Base-by-base conservation (phyloP, 2,888 invertebrate species). In the Andricus quercusramuli region DNA sequence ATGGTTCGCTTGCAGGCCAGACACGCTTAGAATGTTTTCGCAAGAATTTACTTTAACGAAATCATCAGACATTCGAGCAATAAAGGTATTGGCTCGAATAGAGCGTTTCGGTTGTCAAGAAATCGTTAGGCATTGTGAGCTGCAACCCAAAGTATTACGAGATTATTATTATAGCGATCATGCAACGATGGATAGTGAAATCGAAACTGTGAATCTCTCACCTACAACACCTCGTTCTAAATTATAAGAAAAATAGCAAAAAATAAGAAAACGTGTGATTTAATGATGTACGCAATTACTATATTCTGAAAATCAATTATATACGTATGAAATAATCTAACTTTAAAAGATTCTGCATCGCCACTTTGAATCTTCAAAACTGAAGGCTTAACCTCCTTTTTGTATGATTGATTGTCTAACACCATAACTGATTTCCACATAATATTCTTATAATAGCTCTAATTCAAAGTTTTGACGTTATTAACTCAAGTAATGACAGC, bases 41-140 rank as follows among this genome's bases (percentile, higher is more conserved):
- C 65, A 65, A 65, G 65, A 65, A 65, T 65, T 65, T 65, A 20
- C 32, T 65, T 65, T 9, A 65, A 65, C 29, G 65, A 65, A 65
- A 65, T 65, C 32, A 32, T 65, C 29, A 65, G 32, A n/a, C 20
- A 66, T 66, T 29, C 32, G n/a, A 66, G 32, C 29, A 37, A 37
- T 37, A 37, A 32, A 29, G 20, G 66, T 29, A 66, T 66, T 66
- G 20, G 20, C n/a, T 66, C 3, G 66, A 37, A 66, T 32, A 66
- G 66, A 66, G 66, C 32, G 37, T 66, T 66, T 66, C 66, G 37
- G 37, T 66, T 66, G 66, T 66, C 66, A 66, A 66, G 66, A 66
- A 66, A 66, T 66, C 66, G 66, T 66, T 37, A 66, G 66, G 37
- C 66, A 66, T 66, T 66, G 66, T 66, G 66, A 66, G 66, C 64